Percentiles rank a stretch among this genome's conserved stretches.
Evolutionary conservation across 30 jellyfish, hydroid and myxozoan genomes (phyloP).

Genomic region (Aurelia coerulea): DNA sequence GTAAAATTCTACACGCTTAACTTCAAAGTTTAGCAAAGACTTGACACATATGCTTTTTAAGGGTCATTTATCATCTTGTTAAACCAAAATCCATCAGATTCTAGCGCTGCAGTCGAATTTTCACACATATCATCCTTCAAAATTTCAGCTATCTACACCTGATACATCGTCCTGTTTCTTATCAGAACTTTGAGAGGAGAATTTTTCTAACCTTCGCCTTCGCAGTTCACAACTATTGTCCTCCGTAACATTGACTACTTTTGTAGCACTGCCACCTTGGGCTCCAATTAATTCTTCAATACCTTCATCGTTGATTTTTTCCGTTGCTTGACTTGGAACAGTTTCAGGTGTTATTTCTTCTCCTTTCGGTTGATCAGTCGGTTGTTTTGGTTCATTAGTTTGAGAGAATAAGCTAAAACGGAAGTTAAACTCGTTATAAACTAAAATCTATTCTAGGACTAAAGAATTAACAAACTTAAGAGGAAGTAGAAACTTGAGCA

Average conservation of each 20-base stretch:
- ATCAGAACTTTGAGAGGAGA: slow-evolving; percentile 31
- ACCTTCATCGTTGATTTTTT: slow-evolving; percentile 28
- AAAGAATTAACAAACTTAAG: no score
- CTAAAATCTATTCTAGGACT: no score
- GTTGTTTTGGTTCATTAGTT: background rate
- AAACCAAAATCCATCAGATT: no score
- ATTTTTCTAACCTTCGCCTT: slow-evolving; percentile 63
- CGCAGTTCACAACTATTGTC: slow-evolving; percentile 51
- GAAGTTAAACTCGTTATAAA: background rate
- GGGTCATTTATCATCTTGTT: no score
- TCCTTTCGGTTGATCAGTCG: no score
- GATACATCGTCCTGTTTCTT: slow-evolving; percentile 11
- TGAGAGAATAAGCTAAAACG: slow-evolving; percentile 19
- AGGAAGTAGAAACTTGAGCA: no score
- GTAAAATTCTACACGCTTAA: no score
- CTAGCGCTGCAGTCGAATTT: no score
- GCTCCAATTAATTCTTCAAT: background rate
- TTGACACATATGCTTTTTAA: no score
- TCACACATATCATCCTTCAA: no score
- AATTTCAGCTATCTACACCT: slow-evolving; percentile 11
- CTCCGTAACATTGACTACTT: background rate
- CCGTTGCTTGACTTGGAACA: background rate
- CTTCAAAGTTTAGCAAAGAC: no score
- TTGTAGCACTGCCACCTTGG: background rate
- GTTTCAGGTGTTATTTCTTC: no score